Evolutionary conservation across 2,113 vertebrate species (phyloP), one percentile per base, ranked within the genome.

Genomic region (Morone saxatilis): DNA sequence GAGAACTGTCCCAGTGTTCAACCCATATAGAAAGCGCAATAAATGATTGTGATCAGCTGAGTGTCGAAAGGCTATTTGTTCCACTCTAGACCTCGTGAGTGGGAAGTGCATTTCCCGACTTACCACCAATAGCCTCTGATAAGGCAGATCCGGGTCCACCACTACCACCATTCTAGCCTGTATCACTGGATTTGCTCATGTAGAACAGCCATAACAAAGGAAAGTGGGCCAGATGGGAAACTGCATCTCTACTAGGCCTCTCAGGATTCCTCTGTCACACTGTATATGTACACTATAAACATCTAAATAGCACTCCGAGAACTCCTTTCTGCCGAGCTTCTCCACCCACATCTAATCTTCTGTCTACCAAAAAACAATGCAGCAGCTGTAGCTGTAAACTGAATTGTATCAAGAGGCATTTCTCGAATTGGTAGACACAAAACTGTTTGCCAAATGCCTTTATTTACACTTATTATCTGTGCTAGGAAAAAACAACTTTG

Each of bases 281-380:
- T 85, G 63, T 67, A 5, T 89, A 71, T 91, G 62, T 87, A 85
- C 72, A 90, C 81, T 76, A 43, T 69, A 92, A 91, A 92, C 92
- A 91, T 22, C 60, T 51, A 83, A 71, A 89, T 4, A 80, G 71
- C 22, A 48, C 14, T 59, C 20, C 3, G 31, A 31, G 13, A 43
- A 60, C 20, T 71, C 16, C 54, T 36, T 22, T 63, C 54, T 81
- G 80, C 59, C 77, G 45, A 50, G 72, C 62, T 20, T 53, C 63
- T 81, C 54, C 17, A 68, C n/a, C 71, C 57, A 77, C 56, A 71
- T 69, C 22, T 51, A 76, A 20, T 66, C 25, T 38, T 38, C 2
- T 20, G n/a, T 71, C 19, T 43, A 22, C 38, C 60, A 70, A 7
- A 50, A 71, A 57, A 40, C 61, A 51, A 65, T 59, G 40, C 14